Evolutionary conservation across 2,888 invertebrate genomes (phyloP).

Genomic region (Dryobotodes eremita): DNA sequence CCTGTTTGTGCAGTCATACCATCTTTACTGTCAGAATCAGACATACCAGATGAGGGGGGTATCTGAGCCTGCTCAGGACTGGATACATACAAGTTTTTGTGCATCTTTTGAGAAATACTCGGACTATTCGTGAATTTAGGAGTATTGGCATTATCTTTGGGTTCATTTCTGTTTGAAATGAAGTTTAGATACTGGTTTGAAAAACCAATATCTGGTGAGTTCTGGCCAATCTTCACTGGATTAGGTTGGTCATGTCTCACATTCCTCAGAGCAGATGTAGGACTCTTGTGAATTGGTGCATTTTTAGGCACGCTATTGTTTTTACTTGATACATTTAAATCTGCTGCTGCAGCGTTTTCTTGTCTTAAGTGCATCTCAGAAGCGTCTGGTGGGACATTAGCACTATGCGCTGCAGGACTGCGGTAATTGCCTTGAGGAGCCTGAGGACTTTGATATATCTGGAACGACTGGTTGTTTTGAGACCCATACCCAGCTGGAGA

Average conservation of each 20-base stretch:
- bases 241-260: conserved; percentile 87
- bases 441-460: conserved; percentile 87
- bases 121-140: conserved; percentile 89
- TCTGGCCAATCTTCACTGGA: conserved; percentile 80
- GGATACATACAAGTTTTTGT: conserved; percentile 88
- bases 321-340: conserved; percentile 75
- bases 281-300: conserved; percentile 79
- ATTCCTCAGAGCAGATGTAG: conserved; percentile 84
- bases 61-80: conserved; percentile 90
- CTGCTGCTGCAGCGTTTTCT: conserved; percentile 70
- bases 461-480: conserved; percentile 80
- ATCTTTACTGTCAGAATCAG: conserved; percentile 88
- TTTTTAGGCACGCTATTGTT: conserved; percentile 76
- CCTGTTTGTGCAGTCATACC: conserved; percentile 86
- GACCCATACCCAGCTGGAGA: conserved; percentile 75
- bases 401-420: conserved; percentile 71
- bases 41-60: conserved; percentile 88
- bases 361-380: conserved; percentile 77
- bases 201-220: conserved; percentile 87
- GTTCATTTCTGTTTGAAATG: conserved; percentile 88
- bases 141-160: conserved; percentile 89
- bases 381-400: conserved; percentile 72
- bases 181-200: conserved; percentile 89
- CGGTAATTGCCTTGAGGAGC: conserved; percentile 78
- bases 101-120: conserved; percentile 89